Percentiles rank a stretch among this genome's conserved stretches.
phyloP scores from a whole-genome alignment of 2,113 vertebrate genomes.

The Otocyon megalotis region DNA sequence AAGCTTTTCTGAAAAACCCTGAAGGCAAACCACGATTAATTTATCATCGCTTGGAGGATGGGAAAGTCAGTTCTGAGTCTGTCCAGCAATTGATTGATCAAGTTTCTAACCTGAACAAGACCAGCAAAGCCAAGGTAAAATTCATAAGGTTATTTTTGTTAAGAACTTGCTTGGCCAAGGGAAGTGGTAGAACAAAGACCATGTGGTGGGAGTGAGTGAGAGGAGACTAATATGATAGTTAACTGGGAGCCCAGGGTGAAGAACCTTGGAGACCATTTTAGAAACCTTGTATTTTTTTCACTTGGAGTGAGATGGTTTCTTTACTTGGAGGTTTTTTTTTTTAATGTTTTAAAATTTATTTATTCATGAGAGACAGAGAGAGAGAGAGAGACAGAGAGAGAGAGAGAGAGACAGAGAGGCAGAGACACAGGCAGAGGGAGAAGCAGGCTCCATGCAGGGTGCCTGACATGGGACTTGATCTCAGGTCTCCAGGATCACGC shows the following conservation, averaged over 20 bases:
- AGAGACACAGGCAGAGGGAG: too few species aligned
- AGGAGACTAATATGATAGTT: background rate
- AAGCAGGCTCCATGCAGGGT: too few species aligned
- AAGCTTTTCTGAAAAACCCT: constrained; percentile 95
- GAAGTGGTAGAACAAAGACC: background rate
- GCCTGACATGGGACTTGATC: too few species aligned
- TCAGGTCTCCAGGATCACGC: too few species aligned
- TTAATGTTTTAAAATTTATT: background rate
- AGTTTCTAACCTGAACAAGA: constrained; percentile 90
- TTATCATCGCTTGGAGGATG: constrained; percentile 90
- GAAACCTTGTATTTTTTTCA: background rate
- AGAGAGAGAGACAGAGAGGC: too few species aligned
- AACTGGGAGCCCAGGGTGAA: background rate
- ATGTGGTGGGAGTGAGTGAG: background rate
- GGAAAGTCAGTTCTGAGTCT: constrained; percentile 84
- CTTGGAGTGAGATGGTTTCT: background rate
- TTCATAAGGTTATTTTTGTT: background rate
- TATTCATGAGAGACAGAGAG: too few species aligned
- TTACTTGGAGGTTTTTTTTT: background rate
- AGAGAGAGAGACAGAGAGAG: too few species aligned
- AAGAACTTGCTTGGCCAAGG: background rate
- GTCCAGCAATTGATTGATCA: constrained; percentile 93
- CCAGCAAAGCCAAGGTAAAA: constrained; percentile 93
- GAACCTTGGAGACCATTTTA: background rate
- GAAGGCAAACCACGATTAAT: constrained; percentile 94